Evolutionary conservation across 2,888 invertebrate genomes (phyloP).

Genomic region (Arge pagana): DNA sequence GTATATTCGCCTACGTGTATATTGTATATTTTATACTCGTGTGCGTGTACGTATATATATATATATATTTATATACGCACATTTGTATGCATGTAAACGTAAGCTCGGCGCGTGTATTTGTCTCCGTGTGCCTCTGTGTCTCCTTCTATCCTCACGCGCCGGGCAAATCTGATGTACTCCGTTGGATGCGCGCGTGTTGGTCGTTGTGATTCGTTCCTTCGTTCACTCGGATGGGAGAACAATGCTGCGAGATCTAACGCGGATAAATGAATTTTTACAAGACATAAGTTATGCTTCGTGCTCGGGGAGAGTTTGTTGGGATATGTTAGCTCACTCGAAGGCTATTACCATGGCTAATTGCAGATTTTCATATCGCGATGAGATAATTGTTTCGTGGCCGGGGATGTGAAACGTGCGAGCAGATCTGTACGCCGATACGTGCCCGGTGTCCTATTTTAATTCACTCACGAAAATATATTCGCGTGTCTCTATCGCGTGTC

Average conservation of each 20-base stretch:
- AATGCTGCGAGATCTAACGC: slow-evolving; percentile 54
- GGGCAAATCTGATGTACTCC: no score
- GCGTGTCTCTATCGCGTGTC: no score
- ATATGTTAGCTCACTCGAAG: slow-evolving; percentile 12
- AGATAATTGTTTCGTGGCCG: no score
- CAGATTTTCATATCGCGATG: slow-evolving; percentile 8
- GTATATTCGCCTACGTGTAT: slow-evolving; percentile 12
- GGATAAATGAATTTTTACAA: slow-evolving; percentile 55
- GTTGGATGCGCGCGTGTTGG: no score
- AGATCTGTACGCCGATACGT: no score
- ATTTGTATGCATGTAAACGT: not conserved
- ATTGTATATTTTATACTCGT: not conserved
- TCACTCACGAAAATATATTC: no score
- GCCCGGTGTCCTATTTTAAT: no score
- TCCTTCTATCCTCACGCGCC: no score
- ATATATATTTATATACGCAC: not conserved
- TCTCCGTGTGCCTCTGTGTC: no score
- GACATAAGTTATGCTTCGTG: slow-evolving; percentile 41
- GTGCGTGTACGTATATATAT: not conserved
- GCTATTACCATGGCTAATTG: slow-evolving; percentile 17
- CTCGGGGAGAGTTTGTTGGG: not conserved
- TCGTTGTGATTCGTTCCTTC: no score
- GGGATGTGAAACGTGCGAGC: no score
- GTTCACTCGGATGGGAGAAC: slow-evolving; percentile 47
- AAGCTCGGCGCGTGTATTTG: no score